Evolutionary conservation across 2,888 invertebrate species (phyloP), one percentile per base, ranked within the genome.

Genomic region (Leptinotarsa peninsularis): DNA sequence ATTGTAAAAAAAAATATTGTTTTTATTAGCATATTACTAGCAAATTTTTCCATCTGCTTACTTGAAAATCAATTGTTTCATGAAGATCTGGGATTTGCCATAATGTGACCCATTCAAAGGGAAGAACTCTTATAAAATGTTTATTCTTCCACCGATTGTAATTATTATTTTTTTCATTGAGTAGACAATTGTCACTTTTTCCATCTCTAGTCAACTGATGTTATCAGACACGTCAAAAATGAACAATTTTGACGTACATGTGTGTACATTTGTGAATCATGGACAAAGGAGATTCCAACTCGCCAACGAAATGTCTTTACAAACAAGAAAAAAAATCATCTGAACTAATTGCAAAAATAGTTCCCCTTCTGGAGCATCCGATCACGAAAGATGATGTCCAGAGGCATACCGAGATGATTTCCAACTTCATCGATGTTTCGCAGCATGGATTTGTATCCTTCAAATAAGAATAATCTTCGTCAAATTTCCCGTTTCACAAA

Each of bases 381-480:
- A 70, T 81, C 27, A 79, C 80, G 7, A 73, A 73, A 77, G 60
- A 81, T 67, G 77, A 82, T 75, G 67, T 68, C 13, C 58, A 73
- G 27, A 76, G 81, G 69, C 78, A 81, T 66, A 50, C 67, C 13
- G 78, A 77, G 50, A 76, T 79, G 69, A 56, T 83, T 50, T 69
- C 75, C 17, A 70, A 81, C 54, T 81, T 74, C 63, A 66, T 80
- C 50, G 27, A 72, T 18, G 17, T 75, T 5, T 80, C 77, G 13
- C 69, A 66, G 73, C 52, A 78, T 54, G 82, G 82, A 69, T 78
- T 78, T 78, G 82, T 82, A 82, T 82, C 82, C 82, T 82, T 82
- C 79, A 43, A 43, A 33, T 33, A 33, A 7, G 33, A 43, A 1
- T 10, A 43, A 43, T 10, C 43, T 10, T 43, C 7, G 33, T 33